These are phyloP conservation scores for Apistogramma diplotaenia DNA, from an alignment of 2,113 vertebrate genomes.

Conservation along the genomic window DNA sequence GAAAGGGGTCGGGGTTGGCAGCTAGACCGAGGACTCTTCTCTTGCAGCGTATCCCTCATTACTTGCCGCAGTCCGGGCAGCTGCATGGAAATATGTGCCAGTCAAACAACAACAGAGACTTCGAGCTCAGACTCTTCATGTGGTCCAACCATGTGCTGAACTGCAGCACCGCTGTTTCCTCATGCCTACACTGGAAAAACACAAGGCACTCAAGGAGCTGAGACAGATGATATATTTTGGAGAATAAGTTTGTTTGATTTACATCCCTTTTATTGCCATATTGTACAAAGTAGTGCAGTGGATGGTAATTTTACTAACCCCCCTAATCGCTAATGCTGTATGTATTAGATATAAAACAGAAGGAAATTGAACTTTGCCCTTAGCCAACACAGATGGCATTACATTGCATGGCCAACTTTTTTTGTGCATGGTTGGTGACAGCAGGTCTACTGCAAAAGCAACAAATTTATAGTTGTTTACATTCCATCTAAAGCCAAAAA, in stretches of 20 bases:
- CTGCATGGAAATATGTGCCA: constrained; percentile 71
- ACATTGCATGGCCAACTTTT: not conserved
- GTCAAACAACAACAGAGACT: constrained; percentile 64
- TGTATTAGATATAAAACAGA: not conserved
- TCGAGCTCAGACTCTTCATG: constrained; percentile 54
- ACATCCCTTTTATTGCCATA: not conserved
- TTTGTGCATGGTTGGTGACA: not conserved
- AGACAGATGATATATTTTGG: constrained; percentile 17
- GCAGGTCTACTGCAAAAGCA: not conserved
- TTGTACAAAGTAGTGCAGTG: not conserved
- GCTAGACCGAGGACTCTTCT: constrained; percentile 31
- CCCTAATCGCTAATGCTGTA: not conserved
- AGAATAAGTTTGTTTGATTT: not conserved
- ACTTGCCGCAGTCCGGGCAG: constrained; percentile 44
- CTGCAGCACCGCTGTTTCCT: constrained; percentile 44
- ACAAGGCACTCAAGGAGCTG: not conserved
- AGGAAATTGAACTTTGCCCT: not conserved
- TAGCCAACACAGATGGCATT: not conserved
- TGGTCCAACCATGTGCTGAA: constrained; percentile 49
- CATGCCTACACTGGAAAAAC: constrained; percentile 43
- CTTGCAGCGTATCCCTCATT: constrained; percentile 53
- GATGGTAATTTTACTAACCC: not conserved
- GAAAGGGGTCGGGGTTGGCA: constrained; percentile 56
- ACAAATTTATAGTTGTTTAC: not conserved
- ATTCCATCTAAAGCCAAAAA: not conserved